phyloP scores from a whole-genome alignment of 2,888 invertebrate genomes.

The Lycophotia porphyrea region DNA sequence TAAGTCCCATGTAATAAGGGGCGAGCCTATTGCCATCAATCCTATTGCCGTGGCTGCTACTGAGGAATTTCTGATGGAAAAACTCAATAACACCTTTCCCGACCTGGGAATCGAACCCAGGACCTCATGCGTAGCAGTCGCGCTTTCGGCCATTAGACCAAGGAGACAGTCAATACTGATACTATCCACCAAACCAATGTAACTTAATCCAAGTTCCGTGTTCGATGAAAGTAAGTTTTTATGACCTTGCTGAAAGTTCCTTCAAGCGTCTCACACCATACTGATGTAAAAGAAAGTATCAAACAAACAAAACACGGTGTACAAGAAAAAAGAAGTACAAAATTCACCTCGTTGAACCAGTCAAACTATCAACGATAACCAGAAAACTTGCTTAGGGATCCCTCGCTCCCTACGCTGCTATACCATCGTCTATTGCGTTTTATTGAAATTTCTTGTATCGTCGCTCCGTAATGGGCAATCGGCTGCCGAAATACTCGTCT shows the following conservation, averaged over 20 bases:
- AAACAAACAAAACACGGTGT: slow-evolving; percentile 29
- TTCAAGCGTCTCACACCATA: slow-evolving; percentile 8
- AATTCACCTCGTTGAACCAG: slow-evolving; percentile 59
- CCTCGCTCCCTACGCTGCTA: slow-evolving; percentile 36
- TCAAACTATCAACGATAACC: slow-evolving; percentile 57
- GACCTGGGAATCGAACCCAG: too few species aligned
- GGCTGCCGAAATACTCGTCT: slow-evolving; percentile 77
- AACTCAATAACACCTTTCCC: too few species aligned
- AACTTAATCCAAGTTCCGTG: neutral
- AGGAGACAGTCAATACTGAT: too few species aligned
- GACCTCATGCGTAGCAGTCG: too few species aligned
- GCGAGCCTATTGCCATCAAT: too few species aligned
- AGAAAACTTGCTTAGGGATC: slow-evolving; percentile 50
- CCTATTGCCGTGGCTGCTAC: too few species aligned
- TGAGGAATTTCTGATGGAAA: too few species aligned
- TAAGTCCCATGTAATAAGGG: too few species aligned
- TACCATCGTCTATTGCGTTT: slow-evolving; percentile 75
- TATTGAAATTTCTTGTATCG: slow-evolving; percentile 87
- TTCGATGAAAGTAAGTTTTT: neutral
- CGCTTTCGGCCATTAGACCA: too few species aligned
- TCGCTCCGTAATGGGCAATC: slow-evolving; percentile 84
- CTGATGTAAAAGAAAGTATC: slow-evolving; percentile 17
- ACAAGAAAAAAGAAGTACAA: slow-evolving; percentile 43
- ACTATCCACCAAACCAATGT: neutral
- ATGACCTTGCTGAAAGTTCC: slow-evolving; percentile 13